Conservation (phyloP, 2,888 invertebrate species). For the Cephus spinipes region DNA sequence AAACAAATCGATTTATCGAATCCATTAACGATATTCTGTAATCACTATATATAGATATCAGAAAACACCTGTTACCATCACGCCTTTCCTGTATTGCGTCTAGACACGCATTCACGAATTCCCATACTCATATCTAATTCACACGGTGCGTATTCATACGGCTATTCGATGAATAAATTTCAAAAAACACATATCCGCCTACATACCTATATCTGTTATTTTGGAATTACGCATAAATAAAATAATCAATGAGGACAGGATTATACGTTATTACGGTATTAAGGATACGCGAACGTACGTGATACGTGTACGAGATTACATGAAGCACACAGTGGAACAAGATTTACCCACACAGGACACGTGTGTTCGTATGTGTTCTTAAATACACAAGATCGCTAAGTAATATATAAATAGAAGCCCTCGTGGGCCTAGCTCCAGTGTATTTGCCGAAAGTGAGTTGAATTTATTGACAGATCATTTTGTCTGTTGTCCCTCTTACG, state of each 20-base stretch:
- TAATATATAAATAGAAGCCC: neutral
- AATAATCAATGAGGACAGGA: neutral
- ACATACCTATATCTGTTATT: neutral
- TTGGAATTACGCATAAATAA: neutral
- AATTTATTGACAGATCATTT: conserved; percentile 20
- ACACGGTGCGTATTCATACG: too few species aligned
- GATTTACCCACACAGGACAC: neutral
- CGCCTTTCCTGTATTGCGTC: neutral
- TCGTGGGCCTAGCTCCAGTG: conserved; percentile 13
- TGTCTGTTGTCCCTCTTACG: neutral
- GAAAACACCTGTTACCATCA: conserved; percentile 28
- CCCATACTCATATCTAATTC: neutral
- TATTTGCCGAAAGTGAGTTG: conserved; percentile 35
- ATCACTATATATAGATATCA: conserved; percentile 46
- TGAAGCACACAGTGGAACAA: neutral
- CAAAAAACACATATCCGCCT: neutral
- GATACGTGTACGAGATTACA: neutral
- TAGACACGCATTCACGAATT: neutral
- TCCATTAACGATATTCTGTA: conserved; percentile 38
- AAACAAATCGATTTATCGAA: conserved; percentile 46
- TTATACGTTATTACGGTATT: neutral
- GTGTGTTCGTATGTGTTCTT: neutral
- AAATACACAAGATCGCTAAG: neutral
- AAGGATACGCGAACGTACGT: neutral
- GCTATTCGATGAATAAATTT: too few species aligned